Percentiles rank a stretch among this genome's conserved stretches.
phyloP scores from a whole-genome alignment of 2,113 vertebrate species.

The Percina caprodes region DNA sequence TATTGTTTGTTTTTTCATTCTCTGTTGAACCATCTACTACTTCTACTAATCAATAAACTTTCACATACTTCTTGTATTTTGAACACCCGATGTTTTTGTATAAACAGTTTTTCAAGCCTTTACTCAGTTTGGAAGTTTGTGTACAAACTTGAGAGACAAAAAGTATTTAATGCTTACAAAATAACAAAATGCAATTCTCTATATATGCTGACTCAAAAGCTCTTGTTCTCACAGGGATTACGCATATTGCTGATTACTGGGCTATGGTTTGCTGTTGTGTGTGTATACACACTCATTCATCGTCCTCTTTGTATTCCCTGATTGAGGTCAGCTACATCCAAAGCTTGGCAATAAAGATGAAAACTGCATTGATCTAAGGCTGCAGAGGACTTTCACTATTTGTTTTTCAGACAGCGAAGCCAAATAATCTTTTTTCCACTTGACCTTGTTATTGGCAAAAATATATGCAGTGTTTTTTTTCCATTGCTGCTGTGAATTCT shows the following conservation, averaged over 20 bases:
- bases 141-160: constrained; percentile 19
- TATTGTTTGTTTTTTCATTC: neutral
- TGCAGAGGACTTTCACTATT: constrained; percentile 21
- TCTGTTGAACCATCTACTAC: neutral
- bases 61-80: constrained; percentile 3
- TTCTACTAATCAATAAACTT: neutral
- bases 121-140: constrained; percentile 21
- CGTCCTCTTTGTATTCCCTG: constrained; percentile 44
- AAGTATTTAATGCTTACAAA: constrained; percentile 7
- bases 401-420: constrained; percentile 25
- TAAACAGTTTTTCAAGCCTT: constrained; percentile 5
- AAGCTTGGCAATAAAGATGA: constrained; percentile 49
- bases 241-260: constrained; percentile 55
- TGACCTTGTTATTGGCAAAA: constrained; percentile 39
- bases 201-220: constrained; percentile 51
- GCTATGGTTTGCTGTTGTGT: constrained; percentile 51
- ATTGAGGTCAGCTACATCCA: constrained; percentile 51
- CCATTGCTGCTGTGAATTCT: constrained; percentile 1
- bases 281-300: constrained; percentile 46
- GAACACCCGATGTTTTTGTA: constrained; percentile 8
- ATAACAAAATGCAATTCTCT: constrained; percentile 28
- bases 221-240: constrained; percentile 64
- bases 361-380: constrained; percentile 43
- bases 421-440: constrained; percentile 21
- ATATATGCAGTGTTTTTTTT: constrained; percentile 7